Evolutionary conservation across 2,797 vertebrate genomes (phyloP).

Genomic region (Diceros bicornis): DNA sequence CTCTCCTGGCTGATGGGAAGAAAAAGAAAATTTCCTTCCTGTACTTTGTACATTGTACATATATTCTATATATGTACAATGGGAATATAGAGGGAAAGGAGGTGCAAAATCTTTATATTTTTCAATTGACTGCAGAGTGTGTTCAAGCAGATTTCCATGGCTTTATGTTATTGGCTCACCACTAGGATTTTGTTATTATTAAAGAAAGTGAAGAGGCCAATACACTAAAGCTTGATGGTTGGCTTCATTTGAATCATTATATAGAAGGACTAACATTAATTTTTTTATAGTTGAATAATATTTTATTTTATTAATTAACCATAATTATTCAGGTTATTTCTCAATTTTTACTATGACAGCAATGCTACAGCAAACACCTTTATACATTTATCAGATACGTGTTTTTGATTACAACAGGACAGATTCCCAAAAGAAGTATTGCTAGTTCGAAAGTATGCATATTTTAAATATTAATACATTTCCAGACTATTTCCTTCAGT

Average conservation of each 20-base stretch:
- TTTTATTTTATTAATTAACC: neutral
- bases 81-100: neutral
- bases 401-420: neutral
- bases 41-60: constrained; percentile 22
- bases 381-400: neutral
- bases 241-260: neutral
- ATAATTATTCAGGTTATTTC: neutral
- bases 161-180: neutral
- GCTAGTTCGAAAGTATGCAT: neutral
- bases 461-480: constrained; percentile 44
- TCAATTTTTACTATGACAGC: neutral
- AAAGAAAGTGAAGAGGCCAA: no score
- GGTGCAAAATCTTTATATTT: constrained; percentile 35
- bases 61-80: no score
- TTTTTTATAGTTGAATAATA: neutral
- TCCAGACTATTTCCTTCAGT: neutral
- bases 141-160: constrained; percentile 9
- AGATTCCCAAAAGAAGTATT: neutral
- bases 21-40: constrained; percentile 21
- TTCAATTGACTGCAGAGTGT: neutral
- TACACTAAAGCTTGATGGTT: no score
- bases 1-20: neutral
- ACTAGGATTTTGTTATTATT: constrained; percentile 38
- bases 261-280: neutral
- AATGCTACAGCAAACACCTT: neutral